Conservation (phyloP, 2,888 invertebrate genomes). For the Protophormia terraenovae region DNA sequence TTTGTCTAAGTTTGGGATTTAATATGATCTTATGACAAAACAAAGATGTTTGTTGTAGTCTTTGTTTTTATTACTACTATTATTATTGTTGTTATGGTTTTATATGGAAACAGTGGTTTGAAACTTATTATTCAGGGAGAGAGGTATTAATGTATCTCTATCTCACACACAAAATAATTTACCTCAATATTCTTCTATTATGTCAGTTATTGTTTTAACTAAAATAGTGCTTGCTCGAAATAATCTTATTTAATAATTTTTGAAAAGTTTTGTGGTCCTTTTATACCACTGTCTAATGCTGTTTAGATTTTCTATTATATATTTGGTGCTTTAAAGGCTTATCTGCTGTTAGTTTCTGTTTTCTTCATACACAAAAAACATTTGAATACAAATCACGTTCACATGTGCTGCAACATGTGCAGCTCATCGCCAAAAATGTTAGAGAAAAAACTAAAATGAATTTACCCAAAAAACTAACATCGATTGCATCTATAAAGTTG, state of each 20-base stretch:
- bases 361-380: conserved; percentile 7
- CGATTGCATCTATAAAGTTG: conserved; percentile 55
- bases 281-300: neutral
- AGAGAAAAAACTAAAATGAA: conserved; percentile 21
- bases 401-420: conserved; percentile 57
- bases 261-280: no score
- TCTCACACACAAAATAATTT: no score
- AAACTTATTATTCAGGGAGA: no score
- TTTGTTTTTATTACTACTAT: conserved; percentile 8
- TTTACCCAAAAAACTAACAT: conserved; percentile 39
- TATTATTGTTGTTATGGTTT: conserved; percentile 17
- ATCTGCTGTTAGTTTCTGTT: conserved; percentile 44
- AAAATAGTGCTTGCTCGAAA: no score
- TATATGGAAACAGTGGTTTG: conserved; percentile 23
- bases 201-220: no score
- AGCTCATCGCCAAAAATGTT: conserved; percentile 48
- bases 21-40: conserved; percentile 60
- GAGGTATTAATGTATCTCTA: no score
- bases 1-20: conserved; percentile 43
- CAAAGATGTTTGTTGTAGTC: conserved; percentile 33
- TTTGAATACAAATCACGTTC: conserved; percentile 69
- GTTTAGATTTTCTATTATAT: conserved; percentile 32
- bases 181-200: no score
- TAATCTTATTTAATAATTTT: no score
- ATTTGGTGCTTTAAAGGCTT: conserved; percentile 41